Conservation (phyloP, 1,140 invertebrate species). For the Drosophila burlai region DNA sequence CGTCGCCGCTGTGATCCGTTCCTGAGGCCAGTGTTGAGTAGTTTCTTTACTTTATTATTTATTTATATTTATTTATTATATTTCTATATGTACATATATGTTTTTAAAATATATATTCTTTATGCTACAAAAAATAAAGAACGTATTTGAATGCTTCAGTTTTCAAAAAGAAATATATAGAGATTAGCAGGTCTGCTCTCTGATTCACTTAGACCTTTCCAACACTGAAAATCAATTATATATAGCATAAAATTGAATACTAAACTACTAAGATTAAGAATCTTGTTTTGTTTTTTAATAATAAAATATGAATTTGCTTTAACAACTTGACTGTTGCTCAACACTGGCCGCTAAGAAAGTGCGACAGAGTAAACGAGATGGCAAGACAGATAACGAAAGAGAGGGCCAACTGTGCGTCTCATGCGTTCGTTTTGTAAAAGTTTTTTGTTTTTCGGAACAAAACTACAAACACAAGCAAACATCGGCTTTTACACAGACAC, state of each 20-base stretch:
- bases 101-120: neutral
- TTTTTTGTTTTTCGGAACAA: constrained; percentile 66
- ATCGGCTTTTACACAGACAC: constrained; percentile 31
- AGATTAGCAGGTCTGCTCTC: neutral
- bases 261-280: no score
- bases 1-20: constrained; percentile 14
- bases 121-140: neutral
- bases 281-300: neutral
- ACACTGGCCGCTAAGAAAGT: constrained; percentile 1
- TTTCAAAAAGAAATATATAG: no score
- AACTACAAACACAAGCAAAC: constrained; percentile 76
- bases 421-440: constrained; percentile 60
- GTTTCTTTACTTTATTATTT: neutral
- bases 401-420: constrained; percentile 6
- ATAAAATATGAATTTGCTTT: neutral
- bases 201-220: neutral
- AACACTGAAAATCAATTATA: neutral
- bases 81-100: neutral
- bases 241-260: no score
- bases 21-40: constrained; percentile 2
- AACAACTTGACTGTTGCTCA: neutral
- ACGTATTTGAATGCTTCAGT: neutral
- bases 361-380: neutral
- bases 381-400: neutral
- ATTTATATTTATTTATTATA: neutral